Percentiles rank a stretch among this genome's conserved stretches.
Evolutionary conservation across 2,113 vertebrate species (phyloP).

Genomic region (Alexandromys fortis): DNA sequence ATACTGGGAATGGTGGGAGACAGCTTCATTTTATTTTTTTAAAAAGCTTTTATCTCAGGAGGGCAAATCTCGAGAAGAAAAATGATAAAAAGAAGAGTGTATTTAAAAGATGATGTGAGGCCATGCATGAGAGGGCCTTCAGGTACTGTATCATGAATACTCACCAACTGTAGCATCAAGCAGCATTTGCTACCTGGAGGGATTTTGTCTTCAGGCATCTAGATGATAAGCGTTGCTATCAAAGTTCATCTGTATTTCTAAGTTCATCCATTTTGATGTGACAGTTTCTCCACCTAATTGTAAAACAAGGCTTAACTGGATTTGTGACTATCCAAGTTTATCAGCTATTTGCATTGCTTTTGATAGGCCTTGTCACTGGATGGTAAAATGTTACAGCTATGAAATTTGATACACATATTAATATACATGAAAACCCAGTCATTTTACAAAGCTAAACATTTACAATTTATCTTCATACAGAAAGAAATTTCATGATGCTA

Average conservation of each 20-base stretch:
- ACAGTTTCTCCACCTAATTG: conserved; percentile 24
- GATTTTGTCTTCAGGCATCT: background rate
- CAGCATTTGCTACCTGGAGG: background rate
- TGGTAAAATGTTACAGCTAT: background rate
- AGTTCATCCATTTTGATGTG: background rate
- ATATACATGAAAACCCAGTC: background rate
- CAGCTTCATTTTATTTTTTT: background rate
- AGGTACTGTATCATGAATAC: background rate
- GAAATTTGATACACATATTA: background rate
- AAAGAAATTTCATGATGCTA: background rate
- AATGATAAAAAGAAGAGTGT: background rate
- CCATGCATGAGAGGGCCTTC: background rate
- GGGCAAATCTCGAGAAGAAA: background rate
- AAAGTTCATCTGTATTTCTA: background rate
- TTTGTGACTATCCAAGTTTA: conserved; percentile 36
- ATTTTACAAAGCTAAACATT: background rate
- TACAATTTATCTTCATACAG: conserved; percentile 7
- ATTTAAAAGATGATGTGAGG: background rate
- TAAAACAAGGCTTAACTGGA: background rate
- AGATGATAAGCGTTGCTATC: background rate
- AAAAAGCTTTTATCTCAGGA: background rate
- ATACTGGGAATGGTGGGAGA: background rate
- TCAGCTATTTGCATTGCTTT: conserved; percentile 27
- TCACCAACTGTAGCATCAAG: background rate
- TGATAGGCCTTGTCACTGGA: background rate